Conservation (phyloP, 2,113 vertebrate genomes). For the Oreotragus oreotragus region DNA sequence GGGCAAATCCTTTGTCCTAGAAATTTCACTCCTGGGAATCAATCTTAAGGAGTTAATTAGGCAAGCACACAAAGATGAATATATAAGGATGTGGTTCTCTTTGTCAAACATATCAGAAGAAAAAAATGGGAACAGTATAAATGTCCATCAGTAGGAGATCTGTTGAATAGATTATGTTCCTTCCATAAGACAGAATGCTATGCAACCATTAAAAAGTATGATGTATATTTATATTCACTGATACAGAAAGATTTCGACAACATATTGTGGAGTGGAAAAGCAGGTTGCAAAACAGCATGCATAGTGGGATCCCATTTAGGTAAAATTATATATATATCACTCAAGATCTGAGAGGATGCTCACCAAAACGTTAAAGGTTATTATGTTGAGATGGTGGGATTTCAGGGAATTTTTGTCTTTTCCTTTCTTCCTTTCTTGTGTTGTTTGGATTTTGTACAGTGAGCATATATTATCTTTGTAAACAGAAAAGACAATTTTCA, state of each 20-base stretch:
- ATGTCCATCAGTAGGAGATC: conserved; percentile 12
- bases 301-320: conserved; percentile 68
- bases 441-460: conserved; percentile 62
- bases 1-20: conserved; percentile 26
- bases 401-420: conserved; percentile 60
- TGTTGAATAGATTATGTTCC: conserved; percentile 37
- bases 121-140: conserved; percentile 2
- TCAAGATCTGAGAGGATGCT: conserved; percentile 55
- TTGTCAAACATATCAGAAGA: not conserved
- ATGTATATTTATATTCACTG: conserved; percentile 70
- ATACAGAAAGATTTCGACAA: conserved; percentile 70
- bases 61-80: not conserved
- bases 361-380: conserved; percentile 59
- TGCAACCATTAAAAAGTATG: conserved; percentile 69
- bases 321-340: conserved; percentile 73
- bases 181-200: conserved; percentile 61
- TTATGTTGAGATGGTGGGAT: conserved; percentile 54
- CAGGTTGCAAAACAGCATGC: conserved; percentile 74
- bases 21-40: conserved; percentile 23
- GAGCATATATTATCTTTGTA: conserved; percentile 69
- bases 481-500: conserved; percentile 61
- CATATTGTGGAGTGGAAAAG: conserved; percentile 70
- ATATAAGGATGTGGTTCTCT: not conserved
- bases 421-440: conserved; percentile 47
- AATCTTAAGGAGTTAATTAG: conserved; percentile 38